Base-by-base conservation (phyloP, 2,888 invertebrate genomes). In the Melanostoma scalare region DNA sequence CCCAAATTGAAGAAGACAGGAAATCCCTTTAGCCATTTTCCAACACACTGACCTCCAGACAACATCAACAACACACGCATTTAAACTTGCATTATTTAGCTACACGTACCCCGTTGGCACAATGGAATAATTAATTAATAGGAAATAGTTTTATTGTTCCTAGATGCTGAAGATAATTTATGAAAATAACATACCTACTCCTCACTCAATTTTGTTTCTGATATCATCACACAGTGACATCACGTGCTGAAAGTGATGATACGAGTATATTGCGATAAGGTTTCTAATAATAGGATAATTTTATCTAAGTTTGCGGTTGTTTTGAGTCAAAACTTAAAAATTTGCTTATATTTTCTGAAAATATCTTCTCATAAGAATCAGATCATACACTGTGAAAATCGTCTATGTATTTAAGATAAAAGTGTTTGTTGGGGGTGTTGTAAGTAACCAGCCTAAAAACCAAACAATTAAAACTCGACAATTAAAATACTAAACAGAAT, bases 221-320 rank as follows among this genome's bases (percentile, higher is more conserved):
- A 81, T 68, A 76, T 81, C 81, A 81, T 76, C 81, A 40, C 4
- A 31, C 33, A 68, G 67, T 76, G 81, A 81, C 81, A 81, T 81
- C 76, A 81, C 76, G 38, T 20, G 1, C 30, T 6, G 55, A 40
- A 31, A 58, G 6, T 63, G 40, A 38, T 72, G 68, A 20, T 20
- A 20, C 20, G 20, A 20, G 20, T 73, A 74, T 40, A 8, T 9
- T 38, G 9, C 36, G 46, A 50, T 50, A 50, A 63, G 50, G 31
- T 30, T 38, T 50, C 50, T 63, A 48, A 38, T 63, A 50, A 50
- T 38, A 63, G 50, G 20, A 48, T 63, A 48, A 50, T n/a, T 63
- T 38, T 30, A 38, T 63, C 48, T 48, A 4, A 31, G 4, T n/a
- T 6, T 8, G 30, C 30, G n/a, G 30, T 38, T 38, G 10, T 35